Conservation (phyloP, 2,888 invertebrate species). For the Dynastes tityus region DNA sequence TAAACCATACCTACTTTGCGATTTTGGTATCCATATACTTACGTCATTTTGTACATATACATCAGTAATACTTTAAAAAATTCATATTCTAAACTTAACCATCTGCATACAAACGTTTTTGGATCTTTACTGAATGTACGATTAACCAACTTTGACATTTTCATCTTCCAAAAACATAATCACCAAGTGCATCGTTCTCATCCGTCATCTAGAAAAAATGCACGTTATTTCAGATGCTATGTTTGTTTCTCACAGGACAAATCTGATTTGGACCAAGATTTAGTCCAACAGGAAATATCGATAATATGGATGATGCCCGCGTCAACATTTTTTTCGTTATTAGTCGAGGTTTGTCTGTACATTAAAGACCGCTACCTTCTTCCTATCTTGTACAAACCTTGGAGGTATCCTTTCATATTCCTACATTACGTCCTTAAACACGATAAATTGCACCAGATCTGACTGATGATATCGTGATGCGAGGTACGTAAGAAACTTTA, state of each 20-base stretch:
- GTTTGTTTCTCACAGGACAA: conserved; percentile 66
- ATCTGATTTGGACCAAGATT: conserved; percentile 52
- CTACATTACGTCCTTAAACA: conserved; percentile 68
- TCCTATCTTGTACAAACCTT: conserved; percentile 65
- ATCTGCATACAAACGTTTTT: too few species aligned
- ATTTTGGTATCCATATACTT: too few species aligned
- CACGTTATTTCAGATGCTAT: conserved; percentile 63
- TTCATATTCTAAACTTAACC: too few species aligned
- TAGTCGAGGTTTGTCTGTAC: conserved; percentile 66
- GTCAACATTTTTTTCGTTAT: conserved; percentile 65
- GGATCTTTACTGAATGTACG: too few species aligned
- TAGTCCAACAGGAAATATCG: conserved; percentile 67
- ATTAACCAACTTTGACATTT: too few species aligned
- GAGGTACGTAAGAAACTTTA: conserved; percentile 58
- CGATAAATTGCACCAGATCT: conserved; percentile 66
- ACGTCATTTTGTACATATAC: too few species aligned
- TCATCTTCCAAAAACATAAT: too few species aligned
- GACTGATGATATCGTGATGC: conserved; percentile 18
- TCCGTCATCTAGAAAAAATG: neutral
- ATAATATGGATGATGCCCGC: conserved; percentile 67
- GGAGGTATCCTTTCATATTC: conserved; percentile 66
- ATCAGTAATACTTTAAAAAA: too few species aligned
- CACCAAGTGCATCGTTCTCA: neutral
- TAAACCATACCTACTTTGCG: too few species aligned
- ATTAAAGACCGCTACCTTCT: conserved; percentile 67